A percentile compares a stretch with the other conserved stretches of the same genome.
phyloP scores from a whole-genome alignment of 2,888 invertebrate genomes.

The Drosophila formosana region DNA sequence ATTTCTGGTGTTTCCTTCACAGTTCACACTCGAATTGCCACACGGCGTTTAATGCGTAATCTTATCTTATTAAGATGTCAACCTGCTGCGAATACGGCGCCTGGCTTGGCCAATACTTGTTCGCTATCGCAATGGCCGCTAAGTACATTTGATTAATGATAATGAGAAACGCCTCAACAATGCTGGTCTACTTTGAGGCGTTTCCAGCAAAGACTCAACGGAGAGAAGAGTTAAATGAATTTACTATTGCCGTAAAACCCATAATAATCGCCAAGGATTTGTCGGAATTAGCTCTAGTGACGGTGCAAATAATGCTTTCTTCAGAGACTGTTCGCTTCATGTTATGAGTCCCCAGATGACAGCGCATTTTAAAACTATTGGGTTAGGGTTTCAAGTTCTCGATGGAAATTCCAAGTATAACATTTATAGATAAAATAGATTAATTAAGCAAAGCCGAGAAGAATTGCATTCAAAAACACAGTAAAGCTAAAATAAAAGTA shows the following conservation, averaged over 20 bases:
- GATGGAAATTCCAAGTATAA: too few relatives aligned
- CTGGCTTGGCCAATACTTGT: constrained; percentile 37
- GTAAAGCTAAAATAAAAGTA: too few relatives aligned
- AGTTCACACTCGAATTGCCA: constrained; percentile 10
- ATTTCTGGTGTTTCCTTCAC: constrained; percentile 2
- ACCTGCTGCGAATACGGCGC: constrained; percentile 33
- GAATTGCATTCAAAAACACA: too few relatives aligned
- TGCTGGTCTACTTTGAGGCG: constrained; percentile 57
- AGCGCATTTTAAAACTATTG: too few relatives aligned
- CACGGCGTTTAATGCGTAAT: constrained; percentile 32
- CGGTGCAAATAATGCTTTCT: not conserved
- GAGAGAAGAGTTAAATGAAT: not conserved
- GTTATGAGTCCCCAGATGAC: not conserved
- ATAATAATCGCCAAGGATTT: not conserved
- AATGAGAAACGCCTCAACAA: not conserved
- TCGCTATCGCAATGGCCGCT: constrained; percentile 38
- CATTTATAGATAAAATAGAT: too few relatives aligned
- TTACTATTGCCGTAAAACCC: not conserved
- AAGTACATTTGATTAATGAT: constrained; percentile 47
- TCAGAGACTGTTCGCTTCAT: too few relatives aligned
- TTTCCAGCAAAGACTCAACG: not conserved
- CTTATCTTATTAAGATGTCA: constrained; percentile 45
- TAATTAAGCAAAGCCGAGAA: too few relatives aligned
- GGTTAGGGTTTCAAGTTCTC: too few relatives aligned
- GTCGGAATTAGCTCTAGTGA: not conserved